These are phyloP conservation scores for Drosophila kurseongensis DNA, from an alignment of 1,140 invertebrate species.

Conservation along the genomic window DNA sequence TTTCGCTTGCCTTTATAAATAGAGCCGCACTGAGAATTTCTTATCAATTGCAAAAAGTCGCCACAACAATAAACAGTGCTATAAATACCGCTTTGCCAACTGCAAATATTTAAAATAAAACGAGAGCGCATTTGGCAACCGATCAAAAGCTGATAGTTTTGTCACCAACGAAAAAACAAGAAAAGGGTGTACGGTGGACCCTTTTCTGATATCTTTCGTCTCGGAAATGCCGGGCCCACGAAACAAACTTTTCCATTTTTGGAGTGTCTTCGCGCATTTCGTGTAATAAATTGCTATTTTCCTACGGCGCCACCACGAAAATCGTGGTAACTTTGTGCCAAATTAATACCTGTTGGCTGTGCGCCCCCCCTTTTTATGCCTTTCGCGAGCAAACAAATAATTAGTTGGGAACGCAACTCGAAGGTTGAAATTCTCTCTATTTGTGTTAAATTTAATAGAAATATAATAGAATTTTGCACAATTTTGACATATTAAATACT, in stretches of 20 bases:
- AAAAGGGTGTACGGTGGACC: neutral
- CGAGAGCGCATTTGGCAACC: slow-evolving; percentile 14
- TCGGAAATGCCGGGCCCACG: neutral
- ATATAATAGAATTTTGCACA: too few relatives aligned
- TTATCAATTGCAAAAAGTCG: slow-evolving; percentile 69
- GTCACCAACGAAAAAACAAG: slow-evolving; percentile 7
- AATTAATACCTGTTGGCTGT: slow-evolving; percentile 77
- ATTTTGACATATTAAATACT: too few relatives aligned
- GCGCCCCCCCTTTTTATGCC: slow-evolving; percentile 36
- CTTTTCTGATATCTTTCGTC: neutral
- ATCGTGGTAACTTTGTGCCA: slow-evolving; percentile 60
- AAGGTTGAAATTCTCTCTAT: slow-evolving; percentile 1
- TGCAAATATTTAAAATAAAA: slow-evolving; percentile 14
- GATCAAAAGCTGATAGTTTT: slow-evolving; percentile 34
- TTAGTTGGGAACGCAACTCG: slow-evolving; percentile 13
- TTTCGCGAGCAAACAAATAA: slow-evolving; percentile 28
- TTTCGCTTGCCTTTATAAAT: slow-evolving; percentile 69
- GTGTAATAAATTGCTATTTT: slow-evolving; percentile 72
- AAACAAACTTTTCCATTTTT: slow-evolving; percentile 24
- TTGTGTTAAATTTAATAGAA: neutral
- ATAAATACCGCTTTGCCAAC: slow-evolving; percentile 62
- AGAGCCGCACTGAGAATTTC: slow-evolving; percentile 51
- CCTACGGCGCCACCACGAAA: slow-evolving; percentile 53
- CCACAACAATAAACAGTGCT: slow-evolving; percentile 55
- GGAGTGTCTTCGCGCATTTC: slow-evolving; percentile 70